phyloP scores from a whole-genome alignment of 2,888 invertebrate species.

The Athetis lepigone region DNA sequence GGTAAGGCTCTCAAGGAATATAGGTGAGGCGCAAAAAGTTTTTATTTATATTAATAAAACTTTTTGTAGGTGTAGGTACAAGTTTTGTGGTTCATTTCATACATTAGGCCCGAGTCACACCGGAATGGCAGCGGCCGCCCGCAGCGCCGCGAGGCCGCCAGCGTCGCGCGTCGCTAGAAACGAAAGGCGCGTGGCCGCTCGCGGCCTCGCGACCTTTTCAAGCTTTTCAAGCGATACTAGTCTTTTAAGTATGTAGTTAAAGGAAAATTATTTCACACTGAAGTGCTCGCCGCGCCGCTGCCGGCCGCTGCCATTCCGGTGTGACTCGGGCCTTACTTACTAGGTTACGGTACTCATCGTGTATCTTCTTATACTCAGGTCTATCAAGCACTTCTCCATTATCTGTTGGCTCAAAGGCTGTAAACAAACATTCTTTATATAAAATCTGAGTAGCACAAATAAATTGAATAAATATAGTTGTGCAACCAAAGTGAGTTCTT shows the following conservation, averaged over 20 bases:
- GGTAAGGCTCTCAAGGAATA: neutral
- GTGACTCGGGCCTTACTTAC: no score
- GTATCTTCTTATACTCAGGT: slow-evolving; percentile 94
- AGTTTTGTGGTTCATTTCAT: neutral
- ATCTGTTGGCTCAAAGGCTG: slow-evolving; percentile 96
- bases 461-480: neutral
- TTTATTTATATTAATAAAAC: neutral
- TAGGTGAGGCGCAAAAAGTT: neutral
- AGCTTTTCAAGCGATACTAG: no score
- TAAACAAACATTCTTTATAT: slow-evolving; percentile 28
- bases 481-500: slow-evolving; percentile 7
- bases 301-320: no score
- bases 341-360: slow-evolving; percentile 96
- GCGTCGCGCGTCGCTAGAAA: no score
- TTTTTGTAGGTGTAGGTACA: neutral
- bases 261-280: no score
- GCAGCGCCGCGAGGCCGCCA: no score
- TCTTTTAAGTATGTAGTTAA: no score
- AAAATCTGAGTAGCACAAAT: neutral
- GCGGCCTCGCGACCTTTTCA: no score
- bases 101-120: no score
- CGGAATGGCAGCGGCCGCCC: no score
- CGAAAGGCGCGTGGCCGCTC: no score
- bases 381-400: slow-evolving; percentile 92
- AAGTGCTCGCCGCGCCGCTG: no score